A percentile compares a stretch with the other conserved stretches of the same genome.
phyloP scores from a whole-genome alignment of 2,888 invertebrate genomes.

The Griposia aprilina region DNA sequence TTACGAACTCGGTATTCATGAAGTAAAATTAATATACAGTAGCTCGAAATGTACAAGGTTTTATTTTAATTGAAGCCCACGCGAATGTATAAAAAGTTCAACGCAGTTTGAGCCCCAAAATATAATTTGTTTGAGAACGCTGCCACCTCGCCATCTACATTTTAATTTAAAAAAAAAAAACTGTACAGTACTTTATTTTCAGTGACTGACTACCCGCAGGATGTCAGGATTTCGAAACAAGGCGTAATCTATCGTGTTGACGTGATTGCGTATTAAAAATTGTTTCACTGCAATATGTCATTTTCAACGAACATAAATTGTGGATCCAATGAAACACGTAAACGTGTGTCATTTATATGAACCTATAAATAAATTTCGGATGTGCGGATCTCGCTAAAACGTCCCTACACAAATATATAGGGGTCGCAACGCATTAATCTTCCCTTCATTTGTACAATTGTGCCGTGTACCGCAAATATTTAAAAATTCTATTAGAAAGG shows the following conservation, averaged over 20 bases:
- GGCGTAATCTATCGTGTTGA: slow-evolving; percentile 60
- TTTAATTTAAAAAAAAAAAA: slow-evolving; percentile 38
- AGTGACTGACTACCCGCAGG: slow-evolving; percentile 51
- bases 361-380: slow-evolving; percentile 86
- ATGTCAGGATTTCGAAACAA: slow-evolving; percentile 56
- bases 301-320: slow-evolving; percentile 75
- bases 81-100: slow-evolving; percentile 41
- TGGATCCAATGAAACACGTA: slow-evolving; percentile 79
- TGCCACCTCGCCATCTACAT: slow-evolving; percentile 28
- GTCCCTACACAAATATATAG: slow-evolving; percentile 84
- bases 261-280: slow-evolving; percentile 68
- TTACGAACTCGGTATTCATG: slow-evolving; percentile 29
- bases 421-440: slow-evolving; percentile 84
- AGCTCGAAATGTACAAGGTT: slow-evolving; percentile 41
- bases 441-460: slow-evolving; percentile 80
- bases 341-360: slow-evolving; percentile 81
- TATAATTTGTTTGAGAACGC: slow-evolving; percentile 55
- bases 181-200: slow-evolving; percentile 46
- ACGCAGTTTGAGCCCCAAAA: slow-evolving; percentile 50
- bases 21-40: slow-evolving; percentile 43
- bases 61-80: slow-evolving; percentile 55
- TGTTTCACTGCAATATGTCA: slow-evolving; percentile 72
- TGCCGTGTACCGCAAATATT: slow-evolving; percentile 60
- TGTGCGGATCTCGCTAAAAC: slow-evolving; percentile 83
- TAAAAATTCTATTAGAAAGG: slow-evolving; percentile 59